A percentile compares a stretch with the other conserved stretches of the same genome.
Conservation (phyloP, 2,797 vertebrate genomes). For the Channallabes apus region DNA sequence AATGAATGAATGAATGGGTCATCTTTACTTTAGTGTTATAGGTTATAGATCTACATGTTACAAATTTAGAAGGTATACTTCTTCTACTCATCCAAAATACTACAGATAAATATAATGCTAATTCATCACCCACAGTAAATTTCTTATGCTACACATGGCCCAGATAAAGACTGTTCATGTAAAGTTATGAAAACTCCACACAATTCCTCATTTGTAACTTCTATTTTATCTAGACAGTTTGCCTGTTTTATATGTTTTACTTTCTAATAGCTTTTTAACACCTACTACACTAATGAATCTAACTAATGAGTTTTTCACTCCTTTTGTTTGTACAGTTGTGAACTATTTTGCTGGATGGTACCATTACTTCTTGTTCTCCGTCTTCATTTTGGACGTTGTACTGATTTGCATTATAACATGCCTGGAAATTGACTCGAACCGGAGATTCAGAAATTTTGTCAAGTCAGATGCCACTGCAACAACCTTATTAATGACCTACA, state of each 20-base stretch:
- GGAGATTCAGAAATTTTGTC: not conserved
- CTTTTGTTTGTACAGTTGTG: not conserved
- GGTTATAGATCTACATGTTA: not conserved
- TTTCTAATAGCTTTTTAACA: not conserved
- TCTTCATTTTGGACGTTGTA: not conserved
- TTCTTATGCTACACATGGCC: too few species aligned
- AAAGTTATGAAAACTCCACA: not conserved
- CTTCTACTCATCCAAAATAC: not conserved
- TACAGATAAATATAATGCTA: not conserved
- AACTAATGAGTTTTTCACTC: not conserved
- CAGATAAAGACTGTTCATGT: not conserved
- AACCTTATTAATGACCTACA: not conserved
- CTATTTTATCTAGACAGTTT: too few species aligned
- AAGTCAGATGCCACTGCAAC: not conserved
- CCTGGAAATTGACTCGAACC: not conserved
- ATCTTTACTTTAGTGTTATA: not conserved
- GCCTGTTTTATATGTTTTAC: too few species aligned
- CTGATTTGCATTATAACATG: not conserved
- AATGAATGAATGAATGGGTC: too few species aligned
- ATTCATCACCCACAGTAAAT: not conserved
- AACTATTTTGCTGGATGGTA: not conserved
- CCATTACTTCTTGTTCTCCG: constrained; percentile 7
- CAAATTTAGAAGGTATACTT: not conserved
- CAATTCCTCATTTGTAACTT: too few species aligned
- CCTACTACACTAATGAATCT: not conserved